phyloP scores from a whole-genome alignment of 2,888 invertebrate species.

The Bibio marci region DNA sequence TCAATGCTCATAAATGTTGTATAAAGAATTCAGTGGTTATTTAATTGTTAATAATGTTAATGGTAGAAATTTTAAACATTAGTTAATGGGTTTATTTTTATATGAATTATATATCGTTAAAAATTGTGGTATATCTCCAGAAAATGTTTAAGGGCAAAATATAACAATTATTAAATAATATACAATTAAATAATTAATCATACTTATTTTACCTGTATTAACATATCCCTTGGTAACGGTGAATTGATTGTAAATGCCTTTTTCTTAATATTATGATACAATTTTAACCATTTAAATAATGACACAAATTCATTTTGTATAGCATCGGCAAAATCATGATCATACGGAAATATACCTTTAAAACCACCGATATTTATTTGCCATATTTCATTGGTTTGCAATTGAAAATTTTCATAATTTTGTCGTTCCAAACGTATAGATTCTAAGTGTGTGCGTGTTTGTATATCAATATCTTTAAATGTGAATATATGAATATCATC shows the following conservation, averaged over 20 bases:
- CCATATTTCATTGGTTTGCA: slow-evolving; percentile 53
- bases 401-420: slow-evolving; percentile 53
- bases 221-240: slow-evolving; percentile 72
- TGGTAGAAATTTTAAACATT: too few species aligned
- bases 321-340: slow-evolving; percentile 74
- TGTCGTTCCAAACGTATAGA: slow-evolving; percentile 52
- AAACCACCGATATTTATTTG: slow-evolving; percentile 25
- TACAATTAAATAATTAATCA: too few species aligned
- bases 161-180: too few species aligned
- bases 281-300: slow-evolving; percentile 84
- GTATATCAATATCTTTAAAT: slow-evolving; percentile 48
- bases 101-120: too few species aligned
- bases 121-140: too few species aligned
- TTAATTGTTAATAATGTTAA: too few species aligned
- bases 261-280: slow-evolving; percentile 55
- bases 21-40: too few species aligned
- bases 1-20: too few species aligned
- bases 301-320: slow-evolving; percentile 81
- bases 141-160: too few species aligned
- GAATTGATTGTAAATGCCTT: slow-evolving; percentile 49
- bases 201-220: slow-evolving; percentile 78
- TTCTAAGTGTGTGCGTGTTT: slow-evolving; percentile 40
- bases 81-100: too few species aligned
- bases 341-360: slow-evolving; percentile 62
- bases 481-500: slow-evolving; percentile 57